Evolutionary conservation across 2,113 vertebrate genomes (phyloP), one percentile per base, ranked within the genome.

Genomic region (Melanostigma gelatinosum): DNA sequence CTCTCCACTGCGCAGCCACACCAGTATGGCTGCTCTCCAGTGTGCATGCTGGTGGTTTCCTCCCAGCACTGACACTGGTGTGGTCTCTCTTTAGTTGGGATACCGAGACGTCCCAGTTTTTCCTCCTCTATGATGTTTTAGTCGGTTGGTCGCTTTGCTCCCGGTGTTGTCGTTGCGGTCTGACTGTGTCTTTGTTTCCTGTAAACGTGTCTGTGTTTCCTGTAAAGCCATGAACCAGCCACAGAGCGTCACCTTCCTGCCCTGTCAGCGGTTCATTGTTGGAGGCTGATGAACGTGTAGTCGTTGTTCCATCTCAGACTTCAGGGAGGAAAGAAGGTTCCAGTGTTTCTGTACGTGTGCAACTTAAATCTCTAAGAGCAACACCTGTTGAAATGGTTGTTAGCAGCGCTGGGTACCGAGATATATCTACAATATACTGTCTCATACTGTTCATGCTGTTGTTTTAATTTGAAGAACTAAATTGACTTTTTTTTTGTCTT

Each of bases 221-320:
- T 38, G 32, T 50, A 27, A 64, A 75, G 46, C 72, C 72, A 22
- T 63, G 60, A 75, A 42, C 73, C 62, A 9, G 36, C 50, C 73
- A 32, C 62, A 57, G 73, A 66, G 62, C 32, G 52, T 55, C 22
- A 27, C 15, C 50, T 27, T 22, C 52, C 38, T 32, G 38, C 8
- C 16, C 6, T 8, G 40, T 48, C 34, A 29, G 22, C 70, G 12
- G 40, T 60, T 48, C 16, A 10, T 38, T 52, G 22, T 75, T 60
- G 13, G 60, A 64, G 32, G 60, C 44, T 3, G 46, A 76, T 76
- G 16, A n/a, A 57, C 55, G 38, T 57, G 38, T 29, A 57, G 62
- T 57, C 24, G n/a, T 40, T 24, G 32, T 3, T 9, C 66, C 48
- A 15, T 38, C 34, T 12, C 0, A 36, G 40, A 13, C 46, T 34